Percentiles rank a stretch among this genome's conserved stretches.
These are phyloP conservation scores for Lagenorhynchus albirostris DNA, from an alignment of 2,113 vertebrate genomes.

Conservation along the genomic window DNA sequence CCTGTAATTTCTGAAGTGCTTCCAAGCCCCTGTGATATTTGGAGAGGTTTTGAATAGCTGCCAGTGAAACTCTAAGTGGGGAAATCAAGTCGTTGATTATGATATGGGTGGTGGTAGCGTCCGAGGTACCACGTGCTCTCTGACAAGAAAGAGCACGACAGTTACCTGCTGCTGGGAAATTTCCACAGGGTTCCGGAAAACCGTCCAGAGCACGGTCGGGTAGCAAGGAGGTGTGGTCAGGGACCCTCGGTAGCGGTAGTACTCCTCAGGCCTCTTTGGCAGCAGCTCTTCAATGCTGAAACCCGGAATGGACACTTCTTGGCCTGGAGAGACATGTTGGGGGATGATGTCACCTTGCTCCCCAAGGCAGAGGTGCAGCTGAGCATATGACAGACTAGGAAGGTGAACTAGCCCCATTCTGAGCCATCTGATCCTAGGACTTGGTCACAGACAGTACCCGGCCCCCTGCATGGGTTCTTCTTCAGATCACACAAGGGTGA, in stretches of 20 bases:
- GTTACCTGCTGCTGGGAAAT: slow-evolving; percentile 92
- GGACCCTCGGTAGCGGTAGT: slow-evolving; percentile 94
- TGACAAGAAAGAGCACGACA: fast-evolving
- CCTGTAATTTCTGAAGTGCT: not conserved
- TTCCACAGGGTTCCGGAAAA: slow-evolving; percentile 89
- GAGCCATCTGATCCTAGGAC: not conserved
- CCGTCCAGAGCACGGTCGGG: slow-evolving; percentile 94
- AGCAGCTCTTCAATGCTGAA: slow-evolving; percentile 90
- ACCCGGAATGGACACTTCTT: slow-evolving; percentile 84
- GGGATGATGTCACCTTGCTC: not conserved
- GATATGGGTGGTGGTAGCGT: not conserved
- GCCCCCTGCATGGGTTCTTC: not conserved
- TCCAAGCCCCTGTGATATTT: not conserved
- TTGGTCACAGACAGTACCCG: not conserved
- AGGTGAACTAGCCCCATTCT: not conserved
- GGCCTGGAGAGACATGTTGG: slow-evolving; percentile 80
- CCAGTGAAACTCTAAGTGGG: not conserved
- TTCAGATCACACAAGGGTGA: not conserved
- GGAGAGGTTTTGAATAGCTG: not conserved
- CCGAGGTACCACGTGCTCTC: fast-evolving
- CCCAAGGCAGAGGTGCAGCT: not conserved
- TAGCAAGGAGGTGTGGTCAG: slow-evolving; percentile 96
- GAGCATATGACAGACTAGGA: not conserved
- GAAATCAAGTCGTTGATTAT: not conserved
- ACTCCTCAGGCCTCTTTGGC: slow-evolving; percentile 88